Evolutionary conservation across 1,140 invertebrate genomes (phyloP), one percentile per base, ranked within the genome.

Genomic region (Meloidogyne hapla): DNA sequence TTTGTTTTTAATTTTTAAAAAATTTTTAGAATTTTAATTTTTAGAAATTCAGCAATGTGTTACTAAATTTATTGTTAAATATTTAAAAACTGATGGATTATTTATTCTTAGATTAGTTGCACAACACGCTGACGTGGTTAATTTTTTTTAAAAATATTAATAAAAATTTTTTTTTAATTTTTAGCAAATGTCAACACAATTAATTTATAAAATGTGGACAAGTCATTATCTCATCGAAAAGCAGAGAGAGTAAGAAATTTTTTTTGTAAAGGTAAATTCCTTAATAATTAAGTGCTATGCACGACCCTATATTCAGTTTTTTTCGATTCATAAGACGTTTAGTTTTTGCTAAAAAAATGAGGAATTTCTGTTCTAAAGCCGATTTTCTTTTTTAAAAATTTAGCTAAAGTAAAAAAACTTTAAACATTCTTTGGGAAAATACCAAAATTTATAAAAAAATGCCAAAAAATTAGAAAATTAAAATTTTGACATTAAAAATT

Each of bases 71-170:
- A 79, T 84, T 63, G 65, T 66, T 45, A 76, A 83, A 40, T 84
- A 84, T 38, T 71, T 84, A 45, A 80, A 79, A 42, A 78, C 62
- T 15, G 83, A 84, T 68, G 83, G 85, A 26, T 74, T 84, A 18
- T 87, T 84, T 64, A 70, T 84, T 23, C 77, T 84, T 15, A 64
- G 79, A 38, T 67, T 87, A 40, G 85, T 85, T 69, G 78, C 83
- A n/a, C 84, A 85, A 74, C 84, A 85, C 62, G 85, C 83, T 3
- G 84, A 85, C 68, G 83, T 85, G 12, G 84, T 85, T 67, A 87
- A n/a, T 18, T 48, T 48, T 45, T 45, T 15, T n/a, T n/a, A n/a
- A n/a, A n/a, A 45, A 15, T 15, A 6, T 15, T 15, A 2, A 45
- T 15, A 18, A n/a, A 48, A 15, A 15, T 13, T 56, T 56, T n/a